A percentile compares a stretch with the other conserved stretches of the same genome.
Conservation (phyloP, 2,888 invertebrate species). For the Parascotia fuliginaria region DNA sequence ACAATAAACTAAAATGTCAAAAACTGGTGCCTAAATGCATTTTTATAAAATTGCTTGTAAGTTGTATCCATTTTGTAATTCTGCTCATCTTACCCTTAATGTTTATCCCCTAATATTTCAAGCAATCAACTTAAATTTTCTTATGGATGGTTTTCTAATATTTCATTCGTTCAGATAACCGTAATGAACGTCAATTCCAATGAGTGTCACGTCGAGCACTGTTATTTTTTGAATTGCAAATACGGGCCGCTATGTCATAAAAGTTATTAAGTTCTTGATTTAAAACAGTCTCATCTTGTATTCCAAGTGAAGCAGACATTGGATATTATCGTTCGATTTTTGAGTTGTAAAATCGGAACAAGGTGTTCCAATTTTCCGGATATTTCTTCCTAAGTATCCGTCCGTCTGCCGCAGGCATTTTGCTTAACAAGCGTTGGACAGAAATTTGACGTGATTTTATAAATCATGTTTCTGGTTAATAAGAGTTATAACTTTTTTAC, state of each 20-base stretch:
- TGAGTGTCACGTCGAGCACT: slow-evolving; percentile 43
- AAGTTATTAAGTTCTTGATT: slow-evolving; percentile 34
- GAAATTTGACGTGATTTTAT: no score
- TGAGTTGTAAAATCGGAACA: neutral
- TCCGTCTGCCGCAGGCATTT: no score
- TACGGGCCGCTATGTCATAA: slow-evolving; percentile 27
- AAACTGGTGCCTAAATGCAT: no score
- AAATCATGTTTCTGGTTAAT: no score
- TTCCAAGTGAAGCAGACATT: slow-evolving; percentile 21
- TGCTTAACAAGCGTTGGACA: no score
- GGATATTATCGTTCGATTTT: slow-evolving; percentile 20
- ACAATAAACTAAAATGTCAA: no score
- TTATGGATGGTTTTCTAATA: slow-evolving; percentile 47
- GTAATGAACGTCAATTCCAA: slow-evolving; percentile 52
- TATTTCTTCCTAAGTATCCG: no score
- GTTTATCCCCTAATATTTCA: slow-evolving; percentile 53
- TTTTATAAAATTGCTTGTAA: no score
- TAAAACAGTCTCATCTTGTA: slow-evolving; percentile 31
- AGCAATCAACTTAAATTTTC: slow-evolving; percentile 63
- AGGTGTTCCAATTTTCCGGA: no score
- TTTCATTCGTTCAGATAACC: slow-evolving; percentile 47
- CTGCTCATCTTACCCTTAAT: no score
- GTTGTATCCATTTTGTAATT: no score
- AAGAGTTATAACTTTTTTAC: no score
- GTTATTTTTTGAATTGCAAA: slow-evolving; percentile 43